Evolutionary conservation across 2,113 vertebrate species (phyloP), one percentile per base, ranked within the genome.

Genomic region (Oncorhynchus gorbuscha): DNA sequence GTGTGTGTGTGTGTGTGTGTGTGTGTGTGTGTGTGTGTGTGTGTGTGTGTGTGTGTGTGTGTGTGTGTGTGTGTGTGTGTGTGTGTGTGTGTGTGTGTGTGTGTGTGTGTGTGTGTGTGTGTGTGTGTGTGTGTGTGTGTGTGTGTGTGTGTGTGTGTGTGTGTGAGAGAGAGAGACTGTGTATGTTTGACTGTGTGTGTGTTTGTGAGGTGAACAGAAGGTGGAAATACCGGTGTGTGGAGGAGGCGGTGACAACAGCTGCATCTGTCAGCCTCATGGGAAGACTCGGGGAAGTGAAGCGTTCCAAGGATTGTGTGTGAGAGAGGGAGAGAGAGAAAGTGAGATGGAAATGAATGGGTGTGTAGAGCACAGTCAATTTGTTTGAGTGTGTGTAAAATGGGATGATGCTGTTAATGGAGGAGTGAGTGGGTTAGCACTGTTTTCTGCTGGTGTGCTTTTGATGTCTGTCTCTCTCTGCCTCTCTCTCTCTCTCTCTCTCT

Each of bases 351-450:
- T 55, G 51, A 55, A 55, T 6, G 51, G 51, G 51, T 55, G 16
- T 14, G 51, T 55, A 16, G 49, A 16, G 49, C 14, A 18, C 51
- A 55, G 51, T 13, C 14, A 55, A 55, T 35, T 14, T 68, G 66
- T 68, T 26, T 68, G 28, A 35, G 66, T 35, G 66, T 35, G 64
- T 24, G 49, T 4, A 12, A 16, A 66, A 35, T 74, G 86, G 90
- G 83, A 86, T 76, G 85, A 76, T 84, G 58, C 45, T 76, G 69
- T 76, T 80, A 77, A 76, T 9, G 79, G 74, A 79, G 86, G 81
- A 83, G 78, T 24, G 83, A 73, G 78, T 84, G 87, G 88, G 84
- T 87, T 79, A 84, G 32, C 32, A 30, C 51, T 88, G 69, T 75
- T 69, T 82, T 68, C 80, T 83, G 55, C 16, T 75, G 66, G 72